Conservation (phyloP, 2,888 invertebrate genomes). For the Macroteleia sp. region DNA sequence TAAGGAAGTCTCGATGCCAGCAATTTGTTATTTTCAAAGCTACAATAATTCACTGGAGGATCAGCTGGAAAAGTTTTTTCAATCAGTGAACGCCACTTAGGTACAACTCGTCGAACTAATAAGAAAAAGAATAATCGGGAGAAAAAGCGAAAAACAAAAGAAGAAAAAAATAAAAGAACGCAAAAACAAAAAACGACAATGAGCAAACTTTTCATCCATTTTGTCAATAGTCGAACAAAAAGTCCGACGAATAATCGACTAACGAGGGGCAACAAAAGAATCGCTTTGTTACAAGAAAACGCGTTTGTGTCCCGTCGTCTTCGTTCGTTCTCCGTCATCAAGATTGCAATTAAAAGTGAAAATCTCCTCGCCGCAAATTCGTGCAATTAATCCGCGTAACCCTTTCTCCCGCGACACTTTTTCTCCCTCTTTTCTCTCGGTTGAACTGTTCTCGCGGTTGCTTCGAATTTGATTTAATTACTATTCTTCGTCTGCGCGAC, state of each 20-base stretch:
- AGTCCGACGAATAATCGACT: constrained; percentile 26
- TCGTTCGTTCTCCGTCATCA: constrained; percentile 19
- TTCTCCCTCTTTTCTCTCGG: constrained; percentile 2
- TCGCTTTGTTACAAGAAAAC: constrained; percentile 32
- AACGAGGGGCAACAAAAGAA: constrained; percentile 45
- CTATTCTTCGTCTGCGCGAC: constrained; percentile 24
- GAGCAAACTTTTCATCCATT: constrained; percentile 40
- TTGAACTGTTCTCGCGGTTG: constrained; percentile 12
- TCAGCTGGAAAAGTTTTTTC: no score
- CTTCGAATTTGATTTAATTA: constrained; percentile 50
- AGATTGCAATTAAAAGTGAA: constrained; percentile 54
- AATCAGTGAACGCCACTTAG: constrained; percentile 13
- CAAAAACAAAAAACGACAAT: constrained; percentile 6
- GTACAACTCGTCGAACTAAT: constrained; percentile 16
- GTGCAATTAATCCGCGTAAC: constrained; percentile 52
- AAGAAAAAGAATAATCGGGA: neutral
- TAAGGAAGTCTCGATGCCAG: no score
- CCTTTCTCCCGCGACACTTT: constrained; percentile 13
- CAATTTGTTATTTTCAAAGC: no score
- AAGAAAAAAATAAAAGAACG: no score
- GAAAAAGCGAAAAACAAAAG: no score
- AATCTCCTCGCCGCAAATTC: constrained; percentile 38
- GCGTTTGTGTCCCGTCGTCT: constrained; percentile 1
- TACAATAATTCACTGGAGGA: no score
- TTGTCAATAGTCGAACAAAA: constrained; percentile 27